Base-by-base conservation (phyloP, 2,888 invertebrate species). In the Beris morrisii region DNA sequence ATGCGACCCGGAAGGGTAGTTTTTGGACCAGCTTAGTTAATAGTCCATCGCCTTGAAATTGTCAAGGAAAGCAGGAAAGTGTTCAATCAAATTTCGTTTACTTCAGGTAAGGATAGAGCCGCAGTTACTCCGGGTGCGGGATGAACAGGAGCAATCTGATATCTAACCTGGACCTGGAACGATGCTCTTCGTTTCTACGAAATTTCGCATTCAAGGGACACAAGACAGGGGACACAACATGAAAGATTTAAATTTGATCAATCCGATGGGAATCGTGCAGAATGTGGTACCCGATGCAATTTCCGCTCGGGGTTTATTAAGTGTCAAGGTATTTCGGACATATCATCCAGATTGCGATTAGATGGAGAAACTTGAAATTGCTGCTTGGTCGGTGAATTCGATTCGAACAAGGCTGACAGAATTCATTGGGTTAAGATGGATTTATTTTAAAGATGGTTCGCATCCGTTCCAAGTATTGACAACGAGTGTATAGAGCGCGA, bases 231-330 rank as follows among this genome's bases (percentile, higher is more conserved):
- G 28, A 50, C 38, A 32, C n/a, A 32, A 50, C 50, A 52, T 52
- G 22, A 52, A 61, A 61, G 61, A 61, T 50, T 61, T 61, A 61
- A 61, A 61, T 61, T 61, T 61, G 61, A 61, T 61, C 61, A 61
- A 61, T 61, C 52, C 38, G 22, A 52, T 38, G 61, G 50, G 43
- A 38, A 6, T 52, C 32, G 61, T 61, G 38, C 38, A 50, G 53
- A 30, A 52, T 50, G 52, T 45, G 61, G 52, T 31, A 61, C 61
- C 50, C 43, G 43, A 50, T 61, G 50, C 61, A 61, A 61, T 61
- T 61, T 61, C 61, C 61, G 61, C 38, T 52, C n/a, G 50, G n/a
- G 61, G 50, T 52, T 46, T 61, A 43, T 52, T 61, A 32, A 52
- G 61, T 52, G 52, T 52, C 61, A 52, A 52, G 61, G 61, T 61